Conservation (phyloP, 2,797 vertebrate genomes). For the Silurus aristotelis region DNA sequence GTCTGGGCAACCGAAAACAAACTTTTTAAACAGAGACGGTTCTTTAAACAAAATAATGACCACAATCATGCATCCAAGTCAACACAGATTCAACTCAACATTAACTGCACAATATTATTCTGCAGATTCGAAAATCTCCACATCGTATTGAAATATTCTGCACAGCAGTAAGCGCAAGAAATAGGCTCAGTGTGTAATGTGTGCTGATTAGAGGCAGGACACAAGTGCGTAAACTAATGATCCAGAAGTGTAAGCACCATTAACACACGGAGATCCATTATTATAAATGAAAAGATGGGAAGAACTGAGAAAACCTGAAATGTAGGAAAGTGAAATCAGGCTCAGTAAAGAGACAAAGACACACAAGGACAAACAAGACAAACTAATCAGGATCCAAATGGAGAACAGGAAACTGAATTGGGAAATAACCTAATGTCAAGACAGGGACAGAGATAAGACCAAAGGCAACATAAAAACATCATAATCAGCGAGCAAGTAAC, state of each 20-base stretch:
- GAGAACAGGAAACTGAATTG: not conserved
- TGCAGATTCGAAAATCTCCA: not conserved
- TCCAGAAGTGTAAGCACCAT: not conserved
- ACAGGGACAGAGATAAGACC: not conserved
- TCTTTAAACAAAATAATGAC: not conserved
- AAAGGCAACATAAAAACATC: slow-evolving; percentile 5
- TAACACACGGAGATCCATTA: not conserved
- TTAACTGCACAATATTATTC: not conserved
- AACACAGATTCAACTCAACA: not conserved
- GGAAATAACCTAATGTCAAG: slow-evolving; percentile 2
- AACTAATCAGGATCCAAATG: slow-evolving; percentile 11
- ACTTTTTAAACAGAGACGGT: not conserved
- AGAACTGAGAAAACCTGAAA: not conserved
- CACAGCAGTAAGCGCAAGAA: not conserved
- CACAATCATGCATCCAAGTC: not conserved
- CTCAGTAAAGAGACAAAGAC: not conserved
- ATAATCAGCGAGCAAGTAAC: not conserved
- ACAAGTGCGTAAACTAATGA: not conserved
- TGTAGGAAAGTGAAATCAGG: not conserved
- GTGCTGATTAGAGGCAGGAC: slow-evolving; percentile 10
- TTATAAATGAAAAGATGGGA: not conserved
- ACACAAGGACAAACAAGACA: not conserved
- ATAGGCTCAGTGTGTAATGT: not conserved
- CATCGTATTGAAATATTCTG: not conserved
- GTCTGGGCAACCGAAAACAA: not conserved